Evolutionary conservation across 2,113 vertebrate genomes (phyloP), one percentile per base, ranked within the genome.

Genomic region (Stigmatopora argus): DNA sequence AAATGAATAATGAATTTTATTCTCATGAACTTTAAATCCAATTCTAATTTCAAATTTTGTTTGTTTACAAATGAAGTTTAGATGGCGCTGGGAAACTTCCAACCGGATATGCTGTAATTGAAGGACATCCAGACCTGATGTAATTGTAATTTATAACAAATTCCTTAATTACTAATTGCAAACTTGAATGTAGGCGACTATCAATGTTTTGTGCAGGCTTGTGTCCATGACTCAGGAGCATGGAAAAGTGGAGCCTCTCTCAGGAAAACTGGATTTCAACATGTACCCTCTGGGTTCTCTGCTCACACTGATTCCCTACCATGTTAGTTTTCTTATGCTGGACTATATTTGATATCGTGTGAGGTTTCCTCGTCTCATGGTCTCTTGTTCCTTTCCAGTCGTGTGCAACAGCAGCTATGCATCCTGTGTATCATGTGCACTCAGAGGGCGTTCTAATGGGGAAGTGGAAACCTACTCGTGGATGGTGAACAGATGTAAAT

Each of bases 181-280:
- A 72, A 52, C 3, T 21, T 6, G 15, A 18, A 14, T 67, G 52
- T 17, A 47, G 49, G 23, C 47, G 34, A 56, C 2, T 34, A 14
- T 52, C n/a, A 0, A 1, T 19, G 7, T 65, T 58, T 49, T 70
- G 51, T 55, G 8, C 72, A 94, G 94, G 83, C 75, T 94, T 74
- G 73, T 81, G 82, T 90, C 90, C 12, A 89, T 94, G 90, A 93
- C 92, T 3, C 93, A 94, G 83, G 93, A 94, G 73, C 94, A 94
- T 5, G 93, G 94, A 18, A 78, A 75, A 70, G 81, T 94, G 72
- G 93, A 93, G 73, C 80, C 91, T 0, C 4, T 80, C 18, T 78
- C 84, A 0, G 93, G 93, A 1, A 19, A 5, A n/a, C 18, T 94
- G 75, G 92, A 94, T 4, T 94, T 89, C 19, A 78, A 62, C 74